Conservation (phyloP, 2,888 invertebrate genomes). For the Leptopterna dolabrata region DNA sequence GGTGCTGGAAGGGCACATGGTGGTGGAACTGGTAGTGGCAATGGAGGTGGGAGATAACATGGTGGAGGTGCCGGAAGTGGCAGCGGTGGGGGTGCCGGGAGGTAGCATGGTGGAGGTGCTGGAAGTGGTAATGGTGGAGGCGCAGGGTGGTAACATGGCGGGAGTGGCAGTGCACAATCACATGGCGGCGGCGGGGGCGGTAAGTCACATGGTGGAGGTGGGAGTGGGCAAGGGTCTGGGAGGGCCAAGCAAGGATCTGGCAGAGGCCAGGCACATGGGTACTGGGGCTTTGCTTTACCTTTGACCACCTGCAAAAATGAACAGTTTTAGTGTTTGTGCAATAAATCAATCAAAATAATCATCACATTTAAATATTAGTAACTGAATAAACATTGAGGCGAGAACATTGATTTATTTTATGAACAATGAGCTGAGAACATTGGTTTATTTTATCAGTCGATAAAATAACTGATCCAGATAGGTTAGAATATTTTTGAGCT, state of each 20-base stretch:
- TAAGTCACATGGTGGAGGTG: not conserved
- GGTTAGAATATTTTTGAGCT: too few species aligned
- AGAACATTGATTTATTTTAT: too few species aligned
- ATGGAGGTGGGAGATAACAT: not conserved
- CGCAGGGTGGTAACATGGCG: not conserved
- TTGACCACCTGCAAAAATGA: not conserved
- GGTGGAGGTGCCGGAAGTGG: not conserved
- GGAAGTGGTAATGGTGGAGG: not conserved
- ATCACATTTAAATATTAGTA: too few species aligned
- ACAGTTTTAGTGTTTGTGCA: not conserved
- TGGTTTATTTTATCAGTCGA: too few species aligned
- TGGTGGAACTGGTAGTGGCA: not conserved
- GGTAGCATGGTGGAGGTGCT: not conserved
- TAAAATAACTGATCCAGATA: too few species aligned
- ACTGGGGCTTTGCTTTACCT: constrained; percentile 18
- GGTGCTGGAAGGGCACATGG: constrained; percentile 1
- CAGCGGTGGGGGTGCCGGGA: not conserved
- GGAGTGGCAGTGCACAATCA: not conserved
- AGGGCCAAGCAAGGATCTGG: not conserved
- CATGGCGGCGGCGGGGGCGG: not conserved
- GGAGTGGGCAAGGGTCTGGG: not conserved
- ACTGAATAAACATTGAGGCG: too few species aligned
- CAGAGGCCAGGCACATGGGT: not conserved
- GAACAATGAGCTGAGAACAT: too few species aligned
- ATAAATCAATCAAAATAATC: not conserved